These are phyloP conservation scores for Halocynthia aurantium DNA, from an alignment of 23 tunicate species.

Conservation along the genomic window DNA sequence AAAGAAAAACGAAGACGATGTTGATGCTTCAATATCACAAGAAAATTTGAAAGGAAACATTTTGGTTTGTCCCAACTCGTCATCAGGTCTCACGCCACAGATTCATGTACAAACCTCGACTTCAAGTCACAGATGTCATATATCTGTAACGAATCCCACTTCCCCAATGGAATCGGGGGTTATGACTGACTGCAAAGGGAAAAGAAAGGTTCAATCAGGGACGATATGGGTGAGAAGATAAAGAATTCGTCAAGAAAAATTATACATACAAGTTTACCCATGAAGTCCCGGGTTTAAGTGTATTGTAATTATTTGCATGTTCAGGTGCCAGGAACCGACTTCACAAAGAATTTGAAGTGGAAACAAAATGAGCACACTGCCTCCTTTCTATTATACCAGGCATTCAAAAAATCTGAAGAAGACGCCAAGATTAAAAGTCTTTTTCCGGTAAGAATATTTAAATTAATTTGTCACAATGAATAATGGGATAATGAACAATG, in stretches of 20 bases:
- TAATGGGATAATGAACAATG: too few relatives aligned
- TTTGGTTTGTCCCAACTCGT: too few relatives aligned
- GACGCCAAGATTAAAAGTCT: neutral
- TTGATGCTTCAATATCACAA: too few relatives aligned
- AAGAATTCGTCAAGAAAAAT: neutral
- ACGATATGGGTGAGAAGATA: slow-evolving; percentile 20
- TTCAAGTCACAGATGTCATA: neutral
- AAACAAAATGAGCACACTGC: slow-evolving; percentile 7
- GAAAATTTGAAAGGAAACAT: too few relatives aligned
- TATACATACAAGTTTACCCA: neutral
- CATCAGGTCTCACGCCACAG: neutral
- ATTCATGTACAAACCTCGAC: slow-evolving; percentile 1
- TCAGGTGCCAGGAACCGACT: slow-evolving; percentile 2
- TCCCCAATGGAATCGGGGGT: neutral
- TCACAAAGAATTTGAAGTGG: neutral
- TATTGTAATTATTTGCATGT: neutral
- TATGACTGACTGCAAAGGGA: neutral
- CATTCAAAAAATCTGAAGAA: slow-evolving; percentile 4
- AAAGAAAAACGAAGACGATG: too few relatives aligned
- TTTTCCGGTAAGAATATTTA: neutral
- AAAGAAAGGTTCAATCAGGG: slow-evolving; percentile 20
- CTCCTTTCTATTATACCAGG: slow-evolving; percentile 8
- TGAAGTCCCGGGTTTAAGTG: neutral
- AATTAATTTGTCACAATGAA: too few relatives aligned
- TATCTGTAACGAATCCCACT: neutral